Percentiles rank a stretch among this genome's conserved stretches.
phyloP scores from a whole-genome alignment of 1,140 invertebrate genomes.

The Phocides pigmalion region DNA sequence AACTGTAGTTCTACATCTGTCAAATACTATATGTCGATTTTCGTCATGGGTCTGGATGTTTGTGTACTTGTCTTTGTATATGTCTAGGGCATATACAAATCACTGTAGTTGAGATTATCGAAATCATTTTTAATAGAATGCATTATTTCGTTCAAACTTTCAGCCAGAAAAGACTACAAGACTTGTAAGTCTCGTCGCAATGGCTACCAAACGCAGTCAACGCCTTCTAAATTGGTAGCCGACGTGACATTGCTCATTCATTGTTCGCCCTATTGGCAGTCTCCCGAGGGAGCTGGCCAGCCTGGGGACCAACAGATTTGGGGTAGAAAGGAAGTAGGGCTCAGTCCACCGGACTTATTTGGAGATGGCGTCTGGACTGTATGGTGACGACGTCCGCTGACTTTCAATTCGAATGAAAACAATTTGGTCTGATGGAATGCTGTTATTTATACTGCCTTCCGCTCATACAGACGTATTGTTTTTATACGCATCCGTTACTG shows the following conservation, averaged over 20 bases:
- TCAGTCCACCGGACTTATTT: constrained; percentile 22
- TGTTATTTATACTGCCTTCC: constrained; percentile 23
- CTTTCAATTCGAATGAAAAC: constrained; percentile 23
- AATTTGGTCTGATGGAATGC: constrained; percentile 20
- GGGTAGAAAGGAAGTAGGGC: constrained; percentile 29
- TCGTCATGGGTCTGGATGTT: no score
- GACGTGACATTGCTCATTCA: constrained; percentile 21
- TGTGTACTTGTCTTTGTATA: no score
- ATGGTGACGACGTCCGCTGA: constrained; percentile 15
- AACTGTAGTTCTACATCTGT: no score
- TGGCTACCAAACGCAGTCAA: neutral
- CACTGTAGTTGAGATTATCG: no score
- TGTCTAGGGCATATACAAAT: no score
- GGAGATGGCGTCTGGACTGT: constrained; percentile 16
- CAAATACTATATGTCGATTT: no score
- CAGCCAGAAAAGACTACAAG: no score
- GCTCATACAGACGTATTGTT: constrained; percentile 13
- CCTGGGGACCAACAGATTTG: constrained; percentile 26
- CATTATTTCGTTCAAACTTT: no score
- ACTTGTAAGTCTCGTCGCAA: no score
- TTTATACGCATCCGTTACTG: constrained; percentile 19
- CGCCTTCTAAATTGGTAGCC: constrained; percentile 14
- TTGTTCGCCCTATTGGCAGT: constrained; percentile 22
- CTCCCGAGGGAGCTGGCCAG: constrained; percentile 8
- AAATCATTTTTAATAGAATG: no score